These are phyloP conservation scores for Sarcophaga carnaria DNA, from an alignment of 2,888 invertebrate species.

Conservation along the genomic window DNA sequence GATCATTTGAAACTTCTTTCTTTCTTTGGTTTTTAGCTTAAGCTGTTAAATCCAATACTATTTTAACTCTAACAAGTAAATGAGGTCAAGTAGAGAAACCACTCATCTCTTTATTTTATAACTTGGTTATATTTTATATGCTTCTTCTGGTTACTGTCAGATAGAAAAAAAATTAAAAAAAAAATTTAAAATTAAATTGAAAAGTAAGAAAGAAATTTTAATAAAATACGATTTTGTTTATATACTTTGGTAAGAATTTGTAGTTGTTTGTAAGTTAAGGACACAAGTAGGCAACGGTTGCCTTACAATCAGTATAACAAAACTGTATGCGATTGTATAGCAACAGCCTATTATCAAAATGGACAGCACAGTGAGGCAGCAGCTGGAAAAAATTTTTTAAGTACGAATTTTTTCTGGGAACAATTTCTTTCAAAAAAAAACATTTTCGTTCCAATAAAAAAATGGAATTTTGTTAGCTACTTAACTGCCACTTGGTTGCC, in stretches of 20 bases:
- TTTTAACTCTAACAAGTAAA: no score
- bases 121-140: no score
- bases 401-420: neutral
- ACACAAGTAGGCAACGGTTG: slow-evolving; percentile 46
- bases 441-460: no score
- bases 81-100: no score
- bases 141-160: no score
- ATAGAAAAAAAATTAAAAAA: no score
- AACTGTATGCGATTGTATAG: neutral
- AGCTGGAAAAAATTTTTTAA: neutral
- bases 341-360: no score
- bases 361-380: no score
- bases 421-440: neutral
- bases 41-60: no score
- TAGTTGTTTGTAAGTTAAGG: slow-evolving; percentile 1
- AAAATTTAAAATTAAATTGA: neutral
- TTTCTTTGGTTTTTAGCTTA: no score
- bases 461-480: neutral
- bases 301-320: neutral
- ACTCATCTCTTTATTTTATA: no score
- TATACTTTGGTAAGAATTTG: slow-evolving; percentile 50
- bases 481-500: slow-evolving; percentile 15
- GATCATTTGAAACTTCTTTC: no score
- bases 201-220: slow-evolving; percentile 3
- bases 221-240: slow-evolving; percentile 53